Evolutionary conservation across 2,113 vertebrate species (phyloP).

Genomic region (Cepphus grylle): DNA sequence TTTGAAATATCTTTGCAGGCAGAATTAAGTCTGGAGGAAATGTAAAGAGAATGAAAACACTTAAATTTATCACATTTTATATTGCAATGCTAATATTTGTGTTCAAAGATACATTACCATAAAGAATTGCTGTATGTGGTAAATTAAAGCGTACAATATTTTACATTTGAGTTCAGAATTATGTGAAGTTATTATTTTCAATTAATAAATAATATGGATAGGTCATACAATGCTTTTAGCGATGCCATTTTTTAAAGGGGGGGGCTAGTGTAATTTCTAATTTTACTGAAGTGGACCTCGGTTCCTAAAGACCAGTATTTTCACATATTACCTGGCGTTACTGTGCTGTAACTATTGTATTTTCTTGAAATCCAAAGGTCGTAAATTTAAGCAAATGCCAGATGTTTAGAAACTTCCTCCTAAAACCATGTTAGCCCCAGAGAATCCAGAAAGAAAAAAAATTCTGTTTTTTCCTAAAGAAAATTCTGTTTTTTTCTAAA

Average conservation of each 20-base stretch:
- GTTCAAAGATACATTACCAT: background rate
- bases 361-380: background rate
- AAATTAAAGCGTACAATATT: background rate
- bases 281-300: background rate
- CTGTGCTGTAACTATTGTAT: background rate
- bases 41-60: background rate
- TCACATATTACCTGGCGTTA: background rate
- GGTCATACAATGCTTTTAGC: background rate
- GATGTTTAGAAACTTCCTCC: background rate
- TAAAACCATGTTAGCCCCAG: background rate
- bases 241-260: background rate
- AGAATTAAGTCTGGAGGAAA: background rate
- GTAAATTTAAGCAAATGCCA: background rate
- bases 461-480: too few species aligned
- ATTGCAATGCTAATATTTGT: background rate
- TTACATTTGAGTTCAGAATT: background rate
- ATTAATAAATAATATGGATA: background rate
- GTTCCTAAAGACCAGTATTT: background rate
- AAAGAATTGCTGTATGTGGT: background rate
- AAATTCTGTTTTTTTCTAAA: too few species aligned
- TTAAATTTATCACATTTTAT: background rate
- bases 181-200: background rate
- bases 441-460: background rate
- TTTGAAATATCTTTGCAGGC: background rate
- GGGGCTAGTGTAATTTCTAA: background rate